Conservation (phyloP, 2,797 vertebrate genomes). For the Acipenser transmontanus region DNA sequence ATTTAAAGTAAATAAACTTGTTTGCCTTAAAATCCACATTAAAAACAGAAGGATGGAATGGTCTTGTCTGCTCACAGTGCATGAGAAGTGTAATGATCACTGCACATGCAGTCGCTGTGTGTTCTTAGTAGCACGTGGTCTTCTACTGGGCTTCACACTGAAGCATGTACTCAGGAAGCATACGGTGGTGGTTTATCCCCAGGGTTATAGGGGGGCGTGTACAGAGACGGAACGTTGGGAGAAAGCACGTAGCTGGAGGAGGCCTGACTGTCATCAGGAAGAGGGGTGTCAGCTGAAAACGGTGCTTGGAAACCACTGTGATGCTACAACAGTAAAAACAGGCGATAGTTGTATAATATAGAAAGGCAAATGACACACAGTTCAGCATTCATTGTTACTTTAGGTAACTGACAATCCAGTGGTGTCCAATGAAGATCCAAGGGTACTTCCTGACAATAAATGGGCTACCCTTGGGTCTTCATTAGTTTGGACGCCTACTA, state of each 20-base stretch:
- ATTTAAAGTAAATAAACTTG: too few relatives aligned
- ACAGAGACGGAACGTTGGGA: constrained; percentile 66
- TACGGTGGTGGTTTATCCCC: constrained; percentile 92
- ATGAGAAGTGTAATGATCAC: constrained; percentile 2
- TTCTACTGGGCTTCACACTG: not conserved
- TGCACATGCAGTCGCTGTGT: not conserved
- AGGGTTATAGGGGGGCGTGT: constrained; percentile 56
- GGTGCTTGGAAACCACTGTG: constrained; percentile 59
- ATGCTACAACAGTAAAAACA: constrained; percentile 56
- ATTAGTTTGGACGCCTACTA: too few relatives aligned
- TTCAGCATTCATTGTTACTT: too few relatives aligned
- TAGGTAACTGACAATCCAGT: too few relatives aligned
- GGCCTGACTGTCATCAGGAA: constrained; percentile 57
- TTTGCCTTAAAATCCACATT: too few relatives aligned
- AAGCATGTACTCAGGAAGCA: constrained; percentile 59
- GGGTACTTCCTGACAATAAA: too few relatives aligned
- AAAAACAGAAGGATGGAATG: not conserved
- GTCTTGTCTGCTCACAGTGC: not conserved
- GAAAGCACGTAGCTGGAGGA: constrained; percentile 61
- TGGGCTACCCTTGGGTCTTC: too few relatives aligned
- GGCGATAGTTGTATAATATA: not conserved
- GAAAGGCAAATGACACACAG: too few relatives aligned
- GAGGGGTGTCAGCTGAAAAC: constrained; percentile 52
- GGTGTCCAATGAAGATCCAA: too few relatives aligned
- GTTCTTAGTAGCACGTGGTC: not conserved